A percentile compares a stretch with the other conserved stretches of the same genome.
Conservation (phyloP, 92 coral and sea anemone genomes). For the Hydrozoanthus gracilis region DNA sequence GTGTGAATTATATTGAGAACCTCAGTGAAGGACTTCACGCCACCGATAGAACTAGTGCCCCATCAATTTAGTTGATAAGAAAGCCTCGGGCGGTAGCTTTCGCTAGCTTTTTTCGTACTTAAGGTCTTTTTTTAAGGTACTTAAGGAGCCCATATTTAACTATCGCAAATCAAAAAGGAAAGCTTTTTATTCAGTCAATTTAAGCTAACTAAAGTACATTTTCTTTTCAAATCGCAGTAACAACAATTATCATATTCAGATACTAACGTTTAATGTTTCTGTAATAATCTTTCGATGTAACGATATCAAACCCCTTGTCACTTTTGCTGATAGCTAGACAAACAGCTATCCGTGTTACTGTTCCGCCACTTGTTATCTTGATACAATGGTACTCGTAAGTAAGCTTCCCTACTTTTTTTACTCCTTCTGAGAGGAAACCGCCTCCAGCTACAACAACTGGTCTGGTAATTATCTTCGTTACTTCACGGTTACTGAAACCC, state of each 20-base stretch:
- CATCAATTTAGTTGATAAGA: too few species aligned
- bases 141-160: too few species aligned
- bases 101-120: too few species aligned
- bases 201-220: too few species aligned
- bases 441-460: slow-evolving; percentile 3
- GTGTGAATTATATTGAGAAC: too few species aligned
- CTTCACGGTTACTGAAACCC: background rate
- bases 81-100: too few species aligned
- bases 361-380: slow-evolving; percentile 22
- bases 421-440: slow-evolving; percentile 2
- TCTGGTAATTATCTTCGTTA: background rate
- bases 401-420: background rate
- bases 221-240: too few species aligned
- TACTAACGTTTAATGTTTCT: slow-evolving; percentile 6
- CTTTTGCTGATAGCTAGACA: slow-evolving; percentile 8
- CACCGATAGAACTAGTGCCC: too few species aligned
- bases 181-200: too few species aligned
- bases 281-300: background rate
- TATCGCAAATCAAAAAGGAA: too few species aligned
- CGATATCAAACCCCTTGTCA: slow-evolving; percentile 7
- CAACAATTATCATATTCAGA: background rate
- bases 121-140: too few species aligned
- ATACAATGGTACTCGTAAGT: slow-evolving; percentile 13
- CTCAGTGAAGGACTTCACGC: too few species aligned
- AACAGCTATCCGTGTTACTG: slow-evolving; percentile 1